Base-by-base conservation (phyloP, 1,140 invertebrate genomes). In the Pseudomyrmex dendroicus region DNA sequence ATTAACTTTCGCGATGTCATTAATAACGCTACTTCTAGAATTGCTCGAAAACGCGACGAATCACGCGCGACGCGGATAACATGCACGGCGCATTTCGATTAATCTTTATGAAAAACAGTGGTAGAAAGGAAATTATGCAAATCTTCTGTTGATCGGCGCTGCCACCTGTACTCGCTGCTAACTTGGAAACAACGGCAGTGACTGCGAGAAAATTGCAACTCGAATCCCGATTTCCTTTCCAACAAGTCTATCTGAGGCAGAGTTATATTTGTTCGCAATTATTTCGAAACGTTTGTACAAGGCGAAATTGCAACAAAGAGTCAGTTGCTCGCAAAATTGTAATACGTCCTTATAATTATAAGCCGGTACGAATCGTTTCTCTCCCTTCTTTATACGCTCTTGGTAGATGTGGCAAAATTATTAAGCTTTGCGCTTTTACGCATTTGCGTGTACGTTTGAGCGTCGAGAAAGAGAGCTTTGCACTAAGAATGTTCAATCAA, bases 41-140 rank as follows among this genome's bases (percentile, higher is more conserved):
- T 57, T 66, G 61, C 46, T 77, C 25, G 57, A 76, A 63, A 86
- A 73, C 48, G 67, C 63, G 63, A 83, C 68, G 72, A 74, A 52
- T 80, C 77, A 35, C 5, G 73, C 80, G 63, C 35, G 82, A 61
- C 78, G 64, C 46, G 59, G 20, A 52, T 70, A 82, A 84, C 64
- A 84, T 59, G 61, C 72, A 56, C 86, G 84, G 82, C 85, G 74
- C 84, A 86, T 87, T 90, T 89, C 87, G 87, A 91, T 91, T 90
- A 89, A 91, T 84, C 90, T 91, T 90, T 86, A 88, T 86, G 90
- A 87, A 80, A 83, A 78, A 83, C 82, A 77, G 66, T 70, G 52
- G 66, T 70, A 78, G 64, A 68, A 78, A 78, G 54, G 76, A 80
- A 72, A 80, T 80, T 82, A 63, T 56, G 59, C 62, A 17, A 3